These are phyloP conservation scores for Merops nubicus DNA, from an alignment of 2,113 vertebrate genomes.

Conservation along the genomic window DNA sequence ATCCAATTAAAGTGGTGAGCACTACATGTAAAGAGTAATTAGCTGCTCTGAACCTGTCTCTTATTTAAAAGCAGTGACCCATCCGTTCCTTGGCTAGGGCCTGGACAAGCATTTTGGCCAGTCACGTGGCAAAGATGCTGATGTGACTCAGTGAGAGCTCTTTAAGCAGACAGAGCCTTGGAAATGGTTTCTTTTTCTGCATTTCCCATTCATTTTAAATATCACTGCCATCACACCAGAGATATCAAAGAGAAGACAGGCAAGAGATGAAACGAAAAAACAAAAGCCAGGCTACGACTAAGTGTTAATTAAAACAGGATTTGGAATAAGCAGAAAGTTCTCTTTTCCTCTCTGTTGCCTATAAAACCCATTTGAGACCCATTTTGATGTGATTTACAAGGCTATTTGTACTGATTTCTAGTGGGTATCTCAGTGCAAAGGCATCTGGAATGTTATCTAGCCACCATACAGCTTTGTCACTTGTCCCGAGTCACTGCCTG, in stretches of 20 bases:
- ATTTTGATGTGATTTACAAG: background rate
- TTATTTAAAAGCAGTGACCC: background rate
- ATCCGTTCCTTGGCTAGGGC: background rate
- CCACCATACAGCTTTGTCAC: background rate
- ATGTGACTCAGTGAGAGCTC: background rate
- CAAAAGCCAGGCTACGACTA: background rate
- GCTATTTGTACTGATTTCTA: background rate
- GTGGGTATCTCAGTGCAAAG: background rate
- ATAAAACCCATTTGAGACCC: background rate
- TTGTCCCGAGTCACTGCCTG: background rate
- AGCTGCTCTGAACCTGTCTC: background rate
- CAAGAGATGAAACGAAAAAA: conserved; percentile 10
- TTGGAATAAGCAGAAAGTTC: background rate
- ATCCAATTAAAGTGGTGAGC: background rate
- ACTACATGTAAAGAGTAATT: background rate
- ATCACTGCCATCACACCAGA: background rate
- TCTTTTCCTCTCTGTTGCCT: background rate
- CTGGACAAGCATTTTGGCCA: background rate
- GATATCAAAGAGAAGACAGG: background rate
- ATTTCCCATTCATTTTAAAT: background rate
- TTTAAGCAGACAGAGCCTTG: background rate
- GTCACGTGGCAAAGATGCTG: background rate
- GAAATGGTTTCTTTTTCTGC: background rate
- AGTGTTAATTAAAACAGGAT: conserved; percentile 51
- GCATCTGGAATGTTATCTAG: background rate